Evolutionary conservation across 64 coral and sea anemone genomes (phyloP), one percentile per base, ranked within the genome.

Genomic region (Montipora sp.): DNA sequence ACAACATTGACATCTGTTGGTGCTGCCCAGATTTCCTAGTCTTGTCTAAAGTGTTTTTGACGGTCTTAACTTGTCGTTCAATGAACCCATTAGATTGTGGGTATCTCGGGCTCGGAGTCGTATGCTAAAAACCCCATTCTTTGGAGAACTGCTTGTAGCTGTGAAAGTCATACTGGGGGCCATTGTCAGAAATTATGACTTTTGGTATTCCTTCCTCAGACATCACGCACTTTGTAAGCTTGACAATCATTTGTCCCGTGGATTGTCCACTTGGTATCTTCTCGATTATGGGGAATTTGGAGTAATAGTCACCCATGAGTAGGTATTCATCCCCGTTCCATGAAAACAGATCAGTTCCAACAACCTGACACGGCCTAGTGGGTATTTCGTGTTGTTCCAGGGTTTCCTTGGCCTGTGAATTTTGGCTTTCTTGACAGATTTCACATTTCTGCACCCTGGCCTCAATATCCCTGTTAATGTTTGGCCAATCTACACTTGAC

Each of bases 211-310:
- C 36, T 36, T 36, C 36, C 36, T 36, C 36, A 36, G 63, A 72
- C 63, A 87, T 22, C 45, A 87, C 70, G 4, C n/a, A 50, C 49
- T 87, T 73, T 36, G 65, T 74, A 22, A 87, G 63, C 44, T 21
- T 69, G 18, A 87, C 83, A 48, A 87, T 45, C 19, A 43, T 87
- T 87, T 87, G 44, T n/a, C 84, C 71, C 8, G 67, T 50, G 67
- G 66, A 50, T 22, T 87, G 84, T 70, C 84, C 67, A 51, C 72
- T 75, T 70, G 84, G 84, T 51, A 87, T 75, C 73, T 87, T 87
- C 51, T 43, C 21, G 66, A 36, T 36, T 36, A 87, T 73, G 21
- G 84, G 84, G 73, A 75, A 87, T 14, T 87, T 75, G 19, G 68
- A 75, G 51, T 73, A 87, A 87, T 87, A 55, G n/a, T 75, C 27